These are phyloP conservation scores for Siniperca obscura DNA, from an alignment of 2,797 vertebrate species.

Conservation along the genomic window DNA sequence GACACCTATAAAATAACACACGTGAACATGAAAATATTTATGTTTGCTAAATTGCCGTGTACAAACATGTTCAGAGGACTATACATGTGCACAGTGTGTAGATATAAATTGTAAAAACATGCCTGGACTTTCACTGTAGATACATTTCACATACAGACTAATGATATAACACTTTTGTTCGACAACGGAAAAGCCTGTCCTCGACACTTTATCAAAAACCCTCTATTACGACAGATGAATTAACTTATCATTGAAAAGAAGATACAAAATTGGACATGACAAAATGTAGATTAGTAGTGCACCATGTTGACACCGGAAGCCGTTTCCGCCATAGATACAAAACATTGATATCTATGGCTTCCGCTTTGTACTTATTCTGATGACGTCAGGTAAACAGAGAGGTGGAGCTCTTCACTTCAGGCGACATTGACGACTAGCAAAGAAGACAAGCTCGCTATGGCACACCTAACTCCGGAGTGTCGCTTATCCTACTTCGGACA, in stretches of 20 bases:
- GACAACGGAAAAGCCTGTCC: background rate
- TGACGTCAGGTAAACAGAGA: slow-evolving; percentile 71
- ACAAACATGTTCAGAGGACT: background rate
- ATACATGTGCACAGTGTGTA: background rate
- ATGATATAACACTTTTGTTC: background rate
- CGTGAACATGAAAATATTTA: background rate
- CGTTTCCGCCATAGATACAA: background rate
- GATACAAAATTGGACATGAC: background rate
- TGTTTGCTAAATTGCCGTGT: background rate
- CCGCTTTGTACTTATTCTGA: background rate
- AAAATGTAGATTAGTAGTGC: rapidly evolving
- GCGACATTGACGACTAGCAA: background rate
- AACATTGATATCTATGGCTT: background rate
- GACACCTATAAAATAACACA: background rate
- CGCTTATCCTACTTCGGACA: background rate
- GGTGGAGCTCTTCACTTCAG: slow-evolving; percentile 50
- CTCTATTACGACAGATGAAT: background rate
- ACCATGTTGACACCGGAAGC: slow-evolving; percentile 36
- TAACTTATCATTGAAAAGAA: background rate
- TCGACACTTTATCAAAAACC: background rate
- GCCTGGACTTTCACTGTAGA: background rate
- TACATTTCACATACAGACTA: background rate
- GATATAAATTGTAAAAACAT: background rate
- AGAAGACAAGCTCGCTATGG: slow-evolving; percentile 15
- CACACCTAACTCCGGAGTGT: background rate